A percentile compares a stretch with the other conserved stretches of the same genome.
Evolutionary conservation across 2,888 invertebrate species (phyloP).

Genomic region (Onchidella celtica): DNA sequence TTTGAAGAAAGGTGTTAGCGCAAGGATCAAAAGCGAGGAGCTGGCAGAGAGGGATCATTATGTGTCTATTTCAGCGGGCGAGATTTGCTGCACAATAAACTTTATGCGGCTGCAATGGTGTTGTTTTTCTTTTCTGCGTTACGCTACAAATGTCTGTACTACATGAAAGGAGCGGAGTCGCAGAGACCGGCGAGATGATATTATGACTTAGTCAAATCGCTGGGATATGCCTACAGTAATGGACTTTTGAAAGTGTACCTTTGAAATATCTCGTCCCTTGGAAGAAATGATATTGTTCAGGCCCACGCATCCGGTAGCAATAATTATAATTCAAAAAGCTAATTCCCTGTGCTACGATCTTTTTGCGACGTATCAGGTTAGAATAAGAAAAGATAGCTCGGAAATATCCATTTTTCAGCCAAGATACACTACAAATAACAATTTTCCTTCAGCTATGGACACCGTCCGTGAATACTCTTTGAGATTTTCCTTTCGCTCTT

Average conservation of each 20-base stretch:
- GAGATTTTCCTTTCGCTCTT: too few species aligned
- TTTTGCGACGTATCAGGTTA: too few species aligned
- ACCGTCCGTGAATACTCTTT: too few species aligned
- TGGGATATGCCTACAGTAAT: neutral
- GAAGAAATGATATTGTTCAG: too few species aligned
- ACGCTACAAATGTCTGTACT: constrained; percentile 8
- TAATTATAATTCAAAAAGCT: too few species aligned
- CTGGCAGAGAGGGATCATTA: constrained; percentile 16
- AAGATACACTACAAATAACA: too few species aligned
- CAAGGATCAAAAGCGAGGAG: neutral
- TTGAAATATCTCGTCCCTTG: neutral
- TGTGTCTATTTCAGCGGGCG: neutral
- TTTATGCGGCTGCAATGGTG: neutral
- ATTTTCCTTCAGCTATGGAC: too few species aligned
- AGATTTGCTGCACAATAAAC: neutral
- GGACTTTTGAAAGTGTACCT: neutral
- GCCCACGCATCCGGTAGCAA: too few species aligned
- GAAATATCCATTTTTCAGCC: too few species aligned
- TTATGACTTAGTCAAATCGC: neutral
- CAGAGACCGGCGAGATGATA: neutral
- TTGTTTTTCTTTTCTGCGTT: neutral
- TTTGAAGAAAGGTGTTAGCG: neutral
- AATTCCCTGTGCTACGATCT: too few species aligned
- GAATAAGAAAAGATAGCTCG: too few species aligned
- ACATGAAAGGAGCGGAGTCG: neutral